These are phyloP conservation scores for Alca torda DNA, from an alignment of 2,797 vertebrate species.

Conservation along the genomic window DNA sequence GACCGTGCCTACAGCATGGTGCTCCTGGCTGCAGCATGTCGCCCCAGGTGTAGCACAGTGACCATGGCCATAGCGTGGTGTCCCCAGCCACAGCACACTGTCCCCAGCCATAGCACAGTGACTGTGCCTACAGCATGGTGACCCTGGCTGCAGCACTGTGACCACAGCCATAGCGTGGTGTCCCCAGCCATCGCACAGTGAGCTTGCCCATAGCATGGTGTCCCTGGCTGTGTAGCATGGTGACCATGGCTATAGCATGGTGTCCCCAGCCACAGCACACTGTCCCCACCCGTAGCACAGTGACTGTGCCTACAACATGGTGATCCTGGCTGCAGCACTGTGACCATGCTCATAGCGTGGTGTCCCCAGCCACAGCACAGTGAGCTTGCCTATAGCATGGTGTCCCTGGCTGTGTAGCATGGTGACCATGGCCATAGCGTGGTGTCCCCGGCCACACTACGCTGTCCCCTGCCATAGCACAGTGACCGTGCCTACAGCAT, in stretches of 20 bases:
- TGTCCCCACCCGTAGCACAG: background rate
- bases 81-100: background rate
- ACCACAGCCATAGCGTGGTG: background rate
- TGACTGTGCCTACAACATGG: background rate
- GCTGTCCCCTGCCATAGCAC: background rate
- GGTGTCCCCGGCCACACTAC: background rate
- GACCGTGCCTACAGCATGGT: background rate
- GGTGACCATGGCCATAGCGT: no score
- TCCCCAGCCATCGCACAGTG: background rate
- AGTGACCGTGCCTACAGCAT: no score
- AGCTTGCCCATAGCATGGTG: no score
- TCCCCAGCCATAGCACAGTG: background rate
- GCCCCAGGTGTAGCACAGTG: fast-evolving
- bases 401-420: background rate
- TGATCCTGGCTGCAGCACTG: no score
- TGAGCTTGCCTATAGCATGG: no score
- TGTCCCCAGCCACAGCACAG: background rate
- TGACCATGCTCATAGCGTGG: background rate
- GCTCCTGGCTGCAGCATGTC: no score
- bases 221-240: background rate
- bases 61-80: background rate
- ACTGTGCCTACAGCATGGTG: background rate
- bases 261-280: background rate
- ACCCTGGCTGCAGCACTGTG: background rate
- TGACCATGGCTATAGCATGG: background rate